Conservation (phyloP, 2,113 vertebrate genomes). For the Candoia aspera region DNA sequence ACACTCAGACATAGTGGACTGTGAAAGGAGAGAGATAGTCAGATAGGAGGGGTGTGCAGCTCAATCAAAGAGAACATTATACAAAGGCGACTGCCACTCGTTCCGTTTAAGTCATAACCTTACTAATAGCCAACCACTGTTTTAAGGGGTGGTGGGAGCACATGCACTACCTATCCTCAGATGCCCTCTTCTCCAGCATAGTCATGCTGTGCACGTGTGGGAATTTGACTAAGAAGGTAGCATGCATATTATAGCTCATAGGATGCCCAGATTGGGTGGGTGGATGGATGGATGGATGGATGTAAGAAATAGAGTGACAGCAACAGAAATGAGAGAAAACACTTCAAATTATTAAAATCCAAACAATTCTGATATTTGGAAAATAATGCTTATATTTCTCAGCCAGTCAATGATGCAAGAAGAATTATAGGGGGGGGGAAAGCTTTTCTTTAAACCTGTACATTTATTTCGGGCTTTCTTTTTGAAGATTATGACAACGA, state of each 20-base stretch:
- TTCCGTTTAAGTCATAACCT: not conserved
- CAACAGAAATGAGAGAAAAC: not conserved
- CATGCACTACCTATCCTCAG: not conserved
- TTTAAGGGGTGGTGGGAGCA: not conserved
- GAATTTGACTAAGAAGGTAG: not conserved
- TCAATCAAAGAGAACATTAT: too few relatives aligned
- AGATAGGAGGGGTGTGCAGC: too few relatives aligned
- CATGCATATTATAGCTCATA: not conserved
- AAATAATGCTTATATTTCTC: not conserved
- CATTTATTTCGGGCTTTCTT: constrained; percentile 31
- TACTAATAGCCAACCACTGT: not conserved
- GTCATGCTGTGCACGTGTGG: not conserved
- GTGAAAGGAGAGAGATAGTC: too few relatives aligned
- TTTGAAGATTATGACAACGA: constrained; percentile 89
- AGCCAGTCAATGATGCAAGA: not conserved
- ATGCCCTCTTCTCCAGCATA: not conserved
- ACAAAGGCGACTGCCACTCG: too few relatives aligned
- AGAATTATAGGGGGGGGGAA: not conserved
- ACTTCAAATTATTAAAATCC: not conserved
- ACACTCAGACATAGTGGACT: too few relatives aligned
- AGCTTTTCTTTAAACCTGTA: not conserved
- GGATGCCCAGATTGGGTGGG: not conserved
- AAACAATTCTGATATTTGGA: not conserved
- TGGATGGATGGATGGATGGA: too few relatives aligned
- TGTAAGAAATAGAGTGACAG: not conserved